Evolutionary conservation across 2,113 vertebrate genomes (phyloP).

Genomic region (Pseudorhombus dupliciocellatus): DNA sequence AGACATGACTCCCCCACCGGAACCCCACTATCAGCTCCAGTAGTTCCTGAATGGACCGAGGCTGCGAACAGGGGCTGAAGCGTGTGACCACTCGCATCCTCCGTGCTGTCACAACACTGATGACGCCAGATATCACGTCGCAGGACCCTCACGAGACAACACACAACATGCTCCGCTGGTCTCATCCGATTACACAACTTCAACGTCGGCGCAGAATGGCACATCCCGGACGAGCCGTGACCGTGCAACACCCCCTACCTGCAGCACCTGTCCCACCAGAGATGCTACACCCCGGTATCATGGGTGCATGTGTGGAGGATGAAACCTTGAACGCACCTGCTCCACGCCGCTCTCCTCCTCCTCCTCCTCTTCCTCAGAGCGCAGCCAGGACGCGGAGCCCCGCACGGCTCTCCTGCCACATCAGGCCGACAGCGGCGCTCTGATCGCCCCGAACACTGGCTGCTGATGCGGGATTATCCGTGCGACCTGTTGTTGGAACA

Average conservation of each 20-base stretch:
- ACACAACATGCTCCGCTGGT: constrained; percentile 27
- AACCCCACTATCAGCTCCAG: background rate
- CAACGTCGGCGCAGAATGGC: background rate
- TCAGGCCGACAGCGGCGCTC: constrained; percentile 58
- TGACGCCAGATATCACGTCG: constrained; percentile 48
- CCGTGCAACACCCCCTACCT: background rate
- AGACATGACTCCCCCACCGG: background rate
- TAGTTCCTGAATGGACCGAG: constrained; percentile 27
- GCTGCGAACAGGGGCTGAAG: background rate
- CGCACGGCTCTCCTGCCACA: constrained; percentile 59
- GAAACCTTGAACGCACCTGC: constrained; percentile 69
- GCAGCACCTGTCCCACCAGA: background rate
- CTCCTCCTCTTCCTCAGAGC: constrained; percentile 41
- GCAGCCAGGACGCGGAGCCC: constrained; percentile 57
- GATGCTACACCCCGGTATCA: background rate
- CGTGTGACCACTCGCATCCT: constrained; percentile 18
- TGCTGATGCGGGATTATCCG: constrained; percentile 63
- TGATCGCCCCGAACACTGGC: constrained; percentile 43
- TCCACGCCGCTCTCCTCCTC: constrained; percentile 52
- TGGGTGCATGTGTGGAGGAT: background rate
- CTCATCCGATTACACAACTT: constrained; percentile 45
- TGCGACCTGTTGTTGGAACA: constrained; percentile 71
- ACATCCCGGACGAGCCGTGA: constrained; percentile 1
- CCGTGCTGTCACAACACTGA: constrained; percentile 17
- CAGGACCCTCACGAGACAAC: background rate